Evolutionary conservation across 1,140 invertebrate species (phyloP), one percentile per base, ranked within the genome.

Genomic region (Cyclargus thomasi): DNA sequence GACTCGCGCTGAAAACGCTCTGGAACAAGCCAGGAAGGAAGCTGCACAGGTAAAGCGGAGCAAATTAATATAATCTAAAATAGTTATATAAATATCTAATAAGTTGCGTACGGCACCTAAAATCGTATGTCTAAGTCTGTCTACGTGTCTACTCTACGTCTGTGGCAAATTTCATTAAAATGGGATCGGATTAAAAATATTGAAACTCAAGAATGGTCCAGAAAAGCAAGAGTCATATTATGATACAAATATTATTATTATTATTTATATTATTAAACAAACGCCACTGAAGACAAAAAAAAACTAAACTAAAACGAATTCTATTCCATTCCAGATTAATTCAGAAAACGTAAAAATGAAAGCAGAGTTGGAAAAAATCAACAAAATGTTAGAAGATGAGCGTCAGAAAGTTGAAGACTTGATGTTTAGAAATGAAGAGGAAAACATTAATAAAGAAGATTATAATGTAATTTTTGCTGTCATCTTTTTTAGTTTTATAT

Each of bases 361-460:
- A 74, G 85, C 91, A 6, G 95, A 97, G 70, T 94, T 94, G 72
- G 92, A 92, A 67, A 92, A 93, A 22, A 82, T 98, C 20, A 82
- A 90, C 62, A 90, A 92, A 55, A 94, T 95, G 74, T 81, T 98
- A 71, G 96, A 97, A 71, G 96, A 98, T 74, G 96, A 97, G 76
- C 94, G 93, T 78, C 94, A 96, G 78, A 97, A 97, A 88, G 93
- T 95, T 11, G 97, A 99, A 91, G 98, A 99, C 87, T 91, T 98
- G 62, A 94, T 97, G 80, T 99, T 99, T 82, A 93, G 95, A 53
- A 94, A 97, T 70, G 97, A 99, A 91, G 97, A 99, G 87, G 96
- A 97, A 76, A 95, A 91, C 64, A 91, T 91, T 63, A 90, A 91
- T 65, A 90, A 86, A 67, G 90, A 91, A 74, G 90, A 91, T 75